phyloP scores from a whole-genome alignment of 1,140 invertebrate genomes.

The Xylocopa sonorina region DNA sequence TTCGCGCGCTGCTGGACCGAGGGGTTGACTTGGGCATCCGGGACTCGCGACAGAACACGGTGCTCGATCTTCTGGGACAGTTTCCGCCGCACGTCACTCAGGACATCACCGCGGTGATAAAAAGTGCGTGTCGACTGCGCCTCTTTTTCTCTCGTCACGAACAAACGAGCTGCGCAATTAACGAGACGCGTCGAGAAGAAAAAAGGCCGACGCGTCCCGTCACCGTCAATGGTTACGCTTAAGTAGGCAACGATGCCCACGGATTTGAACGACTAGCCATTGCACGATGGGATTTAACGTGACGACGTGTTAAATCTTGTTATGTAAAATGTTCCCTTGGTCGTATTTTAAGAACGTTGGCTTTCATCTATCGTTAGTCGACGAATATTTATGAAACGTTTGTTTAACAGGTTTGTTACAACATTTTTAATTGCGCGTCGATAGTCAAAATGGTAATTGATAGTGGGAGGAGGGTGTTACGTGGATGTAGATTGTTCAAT shows the following conservation, averaged over 20 bases:
- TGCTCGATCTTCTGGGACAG: constrained; percentile 92
- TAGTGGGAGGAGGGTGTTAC: neutral
- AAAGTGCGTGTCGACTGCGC: constrained; percentile 85
- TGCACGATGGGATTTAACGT: neutral
- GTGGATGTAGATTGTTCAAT: neutral
- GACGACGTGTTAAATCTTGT: neutral
- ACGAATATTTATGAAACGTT: neutral
- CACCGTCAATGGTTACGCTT: neutral
- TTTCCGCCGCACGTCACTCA: constrained; percentile 94
- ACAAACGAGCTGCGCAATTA: constrained; percentile 26
- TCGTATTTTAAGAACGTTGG: too few species aligned
- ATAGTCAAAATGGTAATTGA: neutral
- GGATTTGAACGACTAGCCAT: neutral
- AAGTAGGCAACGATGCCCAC: neutral
- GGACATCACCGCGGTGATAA: constrained; percentile 91
- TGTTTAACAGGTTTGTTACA: neutral
- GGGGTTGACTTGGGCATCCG: constrained; percentile 92
- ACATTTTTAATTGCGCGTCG: too few species aligned
- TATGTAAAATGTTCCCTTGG: neutral
- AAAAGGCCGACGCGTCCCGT: neutral
- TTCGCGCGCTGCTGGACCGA: constrained; percentile 89
- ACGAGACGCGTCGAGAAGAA: neutral
- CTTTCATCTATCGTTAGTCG: neutral
- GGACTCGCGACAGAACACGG: constrained; percentile 91
- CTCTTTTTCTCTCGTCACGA: neutral